These are phyloP conservation scores for Tolmerus cingulatus DNA, from an alignment of 2,888 invertebrate species.

Conservation along the genomic window DNA sequence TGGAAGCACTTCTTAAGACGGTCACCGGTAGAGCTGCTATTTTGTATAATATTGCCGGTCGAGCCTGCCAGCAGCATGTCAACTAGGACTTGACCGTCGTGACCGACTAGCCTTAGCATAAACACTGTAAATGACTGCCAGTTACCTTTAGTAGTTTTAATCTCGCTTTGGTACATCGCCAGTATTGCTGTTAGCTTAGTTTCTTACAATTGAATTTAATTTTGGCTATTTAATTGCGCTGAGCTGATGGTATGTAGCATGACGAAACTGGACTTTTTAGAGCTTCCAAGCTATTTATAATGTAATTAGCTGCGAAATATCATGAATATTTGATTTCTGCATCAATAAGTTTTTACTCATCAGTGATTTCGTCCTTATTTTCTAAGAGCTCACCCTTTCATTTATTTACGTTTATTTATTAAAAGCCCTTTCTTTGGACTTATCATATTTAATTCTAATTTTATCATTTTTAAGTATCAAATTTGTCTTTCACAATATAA, in stretches of 20 bases:
- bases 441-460: not conserved
- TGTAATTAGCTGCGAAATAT: conserved; percentile 39
- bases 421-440: not conserved
- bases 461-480: not conserved
- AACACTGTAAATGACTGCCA: conserved; percentile 10
- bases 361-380: not conserved
- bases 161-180: conserved; percentile 16
- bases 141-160: conserved; percentile 11
- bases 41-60: not conserved
- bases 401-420: not conserved
- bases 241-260: conserved; percentile 37
- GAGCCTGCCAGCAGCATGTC: conserved; percentile 9
- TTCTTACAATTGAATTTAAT: not conserved
- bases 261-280: conserved; percentile 39
- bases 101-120: not conserved
- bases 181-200: conserved; percentile 13
- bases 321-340: conserved; percentile 12
- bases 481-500: not conserved
- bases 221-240: conserved; percentile 9
- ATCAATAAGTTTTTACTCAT: conserved; percentile 24
- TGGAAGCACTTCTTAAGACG: not conserved
- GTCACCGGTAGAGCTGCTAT: not conserved
- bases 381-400: not conserved
- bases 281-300: conserved; percentile 32
- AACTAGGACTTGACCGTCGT: not conserved